Evolutionary conservation across 2,113 vertebrate species (phyloP).

Genomic region (Oenanthe oenanthe): DNA sequence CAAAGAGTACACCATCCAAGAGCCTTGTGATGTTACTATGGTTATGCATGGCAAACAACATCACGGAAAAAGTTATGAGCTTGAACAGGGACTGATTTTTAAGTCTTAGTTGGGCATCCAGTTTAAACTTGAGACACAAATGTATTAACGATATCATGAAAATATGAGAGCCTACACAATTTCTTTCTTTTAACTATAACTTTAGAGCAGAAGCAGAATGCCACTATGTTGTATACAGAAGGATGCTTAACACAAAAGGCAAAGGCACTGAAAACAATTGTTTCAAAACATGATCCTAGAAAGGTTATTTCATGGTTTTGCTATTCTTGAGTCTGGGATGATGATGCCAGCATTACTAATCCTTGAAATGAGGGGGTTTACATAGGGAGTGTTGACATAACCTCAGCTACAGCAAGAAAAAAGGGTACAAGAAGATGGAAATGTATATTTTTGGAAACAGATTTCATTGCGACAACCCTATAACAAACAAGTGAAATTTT

Average conservation of each 20-base stretch:
- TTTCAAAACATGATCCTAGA: background rate
- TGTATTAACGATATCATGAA: background rate
- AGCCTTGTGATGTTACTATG: background rate
- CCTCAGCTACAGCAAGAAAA: conserved; percentile 23
- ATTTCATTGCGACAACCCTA: conserved; percentile 52
- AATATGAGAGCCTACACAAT: background rate
- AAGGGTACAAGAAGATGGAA: conserved; percentile 9
- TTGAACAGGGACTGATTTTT: background rate
- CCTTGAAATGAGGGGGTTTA: conserved; percentile 40
- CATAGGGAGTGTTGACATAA: conserved; percentile 36
- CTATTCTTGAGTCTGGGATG: background rate
- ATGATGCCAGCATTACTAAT: conserved; percentile 27
- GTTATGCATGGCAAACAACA: background rate
- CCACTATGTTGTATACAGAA: background rate
- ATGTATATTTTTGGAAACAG: conserved; percentile 60
- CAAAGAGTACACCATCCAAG: background rate
- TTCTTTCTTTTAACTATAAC: background rate
- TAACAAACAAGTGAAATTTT: conserved; percentile 60
- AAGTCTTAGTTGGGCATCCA: background rate
- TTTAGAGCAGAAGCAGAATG: background rate
- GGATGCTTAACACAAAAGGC: background rate
- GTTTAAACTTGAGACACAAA: background rate
- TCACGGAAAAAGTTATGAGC: background rate
- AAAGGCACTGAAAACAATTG: background rate
- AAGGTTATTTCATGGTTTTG: conserved; percentile 13